Conservation (phyloP, 2,113 vertebrate species). For the Epinephelus cyanopodus region DNA sequence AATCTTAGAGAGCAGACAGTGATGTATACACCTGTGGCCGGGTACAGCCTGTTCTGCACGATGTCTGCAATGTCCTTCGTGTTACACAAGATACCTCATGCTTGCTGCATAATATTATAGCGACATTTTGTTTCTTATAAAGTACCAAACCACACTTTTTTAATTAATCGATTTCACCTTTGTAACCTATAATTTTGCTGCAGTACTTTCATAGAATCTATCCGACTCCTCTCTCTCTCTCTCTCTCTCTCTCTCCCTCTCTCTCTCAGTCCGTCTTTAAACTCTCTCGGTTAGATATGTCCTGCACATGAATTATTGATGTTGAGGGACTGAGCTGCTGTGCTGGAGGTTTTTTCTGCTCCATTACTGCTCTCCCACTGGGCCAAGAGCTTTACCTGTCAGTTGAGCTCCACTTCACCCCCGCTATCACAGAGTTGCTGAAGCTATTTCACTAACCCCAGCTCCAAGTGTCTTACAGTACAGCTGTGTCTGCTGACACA, state of each 20-base stretch:
- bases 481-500: not conserved
- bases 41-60: not conserved
- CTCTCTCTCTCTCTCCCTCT: conserved; percentile 17
- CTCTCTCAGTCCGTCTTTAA: conserved; percentile 8
- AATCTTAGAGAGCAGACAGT: conserved; percentile 3
- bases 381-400: conserved; percentile 35
- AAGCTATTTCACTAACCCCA: not conserved
- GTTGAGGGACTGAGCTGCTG: conserved; percentile 48
- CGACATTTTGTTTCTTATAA: not conserved
- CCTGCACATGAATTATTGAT: conserved; percentile 67
- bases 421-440: not conserved
- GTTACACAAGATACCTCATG: too few relatives aligned
- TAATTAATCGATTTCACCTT: not conserved
- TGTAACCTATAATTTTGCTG: not conserved
- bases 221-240: not conserved
- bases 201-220: not conserved
- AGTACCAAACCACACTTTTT: not conserved
- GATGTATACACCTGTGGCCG: not conserved
- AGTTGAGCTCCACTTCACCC: conserved; percentile 21
- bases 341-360: conserved; percentile 53
- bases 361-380: conserved; percentile 62
- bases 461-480: not conserved
- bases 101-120: too few relatives aligned
- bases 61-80: not conserved
- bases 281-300: conserved; percentile 32